A percentile compares a stretch with the other conserved stretches of the same genome.
These are phyloP conservation scores for Enteromius thamalakanensis DNA, from an alignment of 2,797 vertebrate genomes.

Conservation along the genomic window DNA sequence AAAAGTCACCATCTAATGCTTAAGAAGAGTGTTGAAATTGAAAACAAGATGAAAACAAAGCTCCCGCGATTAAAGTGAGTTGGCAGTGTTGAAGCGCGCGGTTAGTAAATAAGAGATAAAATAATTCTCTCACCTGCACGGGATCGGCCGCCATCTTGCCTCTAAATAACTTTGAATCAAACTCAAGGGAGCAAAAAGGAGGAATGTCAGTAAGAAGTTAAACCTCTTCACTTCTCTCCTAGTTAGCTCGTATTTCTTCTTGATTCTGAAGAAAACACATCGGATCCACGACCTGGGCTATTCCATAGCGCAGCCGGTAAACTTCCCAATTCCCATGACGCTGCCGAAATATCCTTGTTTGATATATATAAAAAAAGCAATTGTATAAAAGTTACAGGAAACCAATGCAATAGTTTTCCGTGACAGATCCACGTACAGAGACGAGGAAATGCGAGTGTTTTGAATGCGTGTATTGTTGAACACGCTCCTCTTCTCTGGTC, in stretches of 20 bases:
- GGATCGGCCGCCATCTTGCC: slow-evolving; percentile 71
- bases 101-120: neutral
- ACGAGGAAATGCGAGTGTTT: slow-evolving; percentile 8
- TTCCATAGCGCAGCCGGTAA: slow-evolving; percentile 56
- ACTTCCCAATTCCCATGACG: slow-evolving; percentile 54
- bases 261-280: slow-evolving; percentile 37
- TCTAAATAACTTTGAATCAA: slow-evolving; percentile 66
- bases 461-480: slow-evolving; percentile 45
- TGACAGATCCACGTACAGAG: neutral
- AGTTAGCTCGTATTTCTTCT: slow-evolving; percentile 31
- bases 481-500: slow-evolving; percentile 45
- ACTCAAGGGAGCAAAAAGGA: slow-evolving; percentile 58
- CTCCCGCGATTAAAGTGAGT: neutral
- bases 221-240: slow-evolving; percentile 44
- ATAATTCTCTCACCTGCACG: slow-evolving; percentile 66
- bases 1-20: slow-evolving; percentile 15
- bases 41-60: neutral
- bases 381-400: neutral
- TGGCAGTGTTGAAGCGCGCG: neutral
- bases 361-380: slow-evolving; percentile 4
- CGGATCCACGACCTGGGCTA: slow-evolving; percentile 30
- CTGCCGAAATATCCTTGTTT: slow-evolving; percentile 32
- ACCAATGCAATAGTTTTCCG: neutral
- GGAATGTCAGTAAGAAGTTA: slow-evolving; percentile 50
- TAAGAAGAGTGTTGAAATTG: neutral